These are phyloP conservation scores for Vanacampus margaritifer DNA, from an alignment of 2,113 vertebrate genomes.

Conservation along the genomic window DNA sequence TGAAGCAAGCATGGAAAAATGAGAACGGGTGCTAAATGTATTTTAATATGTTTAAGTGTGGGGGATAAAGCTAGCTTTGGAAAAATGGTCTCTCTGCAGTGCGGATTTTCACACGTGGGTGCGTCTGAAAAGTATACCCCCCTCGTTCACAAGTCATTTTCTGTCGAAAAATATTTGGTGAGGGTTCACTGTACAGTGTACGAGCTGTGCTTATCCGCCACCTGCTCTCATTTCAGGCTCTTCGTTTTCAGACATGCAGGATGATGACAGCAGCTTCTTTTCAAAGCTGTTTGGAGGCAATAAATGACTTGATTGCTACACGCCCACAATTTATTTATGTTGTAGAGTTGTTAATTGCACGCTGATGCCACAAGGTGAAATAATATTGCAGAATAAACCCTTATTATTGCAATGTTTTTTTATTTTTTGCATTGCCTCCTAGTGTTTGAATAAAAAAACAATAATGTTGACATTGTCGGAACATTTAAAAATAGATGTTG, in stretches of 20 bases:
- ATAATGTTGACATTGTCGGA: constrained; percentile 9
- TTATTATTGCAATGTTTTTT: constrained; percentile 16
- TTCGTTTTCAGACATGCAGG: constrained; percentile 54
- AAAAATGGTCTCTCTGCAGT: no score
- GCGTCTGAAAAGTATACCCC: no score
- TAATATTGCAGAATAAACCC: neutral
- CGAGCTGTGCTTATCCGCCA: neutral
- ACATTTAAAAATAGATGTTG: neutral
- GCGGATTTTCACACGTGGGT: no score
- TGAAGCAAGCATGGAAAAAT: no score
- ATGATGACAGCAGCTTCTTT: constrained; percentile 55
- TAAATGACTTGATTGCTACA: constrained; percentile 34
- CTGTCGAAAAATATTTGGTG: no score
- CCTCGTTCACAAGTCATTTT: no score
- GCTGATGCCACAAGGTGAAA: neutral
- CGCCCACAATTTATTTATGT: neutral
- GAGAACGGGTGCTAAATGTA: no score
- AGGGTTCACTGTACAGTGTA: neutral
- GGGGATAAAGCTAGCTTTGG: no score
- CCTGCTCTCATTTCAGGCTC: constrained; percentile 50
- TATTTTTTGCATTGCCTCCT: constrained; percentile 46
- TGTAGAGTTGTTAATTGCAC: neutral
- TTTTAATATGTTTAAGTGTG: no score
- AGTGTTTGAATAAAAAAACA: constrained; percentile 46
- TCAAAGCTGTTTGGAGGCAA: constrained; percentile 69